Conservation (phyloP, 1,140 invertebrate genomes). For the Dendroctonus ponderosae region DNA sequence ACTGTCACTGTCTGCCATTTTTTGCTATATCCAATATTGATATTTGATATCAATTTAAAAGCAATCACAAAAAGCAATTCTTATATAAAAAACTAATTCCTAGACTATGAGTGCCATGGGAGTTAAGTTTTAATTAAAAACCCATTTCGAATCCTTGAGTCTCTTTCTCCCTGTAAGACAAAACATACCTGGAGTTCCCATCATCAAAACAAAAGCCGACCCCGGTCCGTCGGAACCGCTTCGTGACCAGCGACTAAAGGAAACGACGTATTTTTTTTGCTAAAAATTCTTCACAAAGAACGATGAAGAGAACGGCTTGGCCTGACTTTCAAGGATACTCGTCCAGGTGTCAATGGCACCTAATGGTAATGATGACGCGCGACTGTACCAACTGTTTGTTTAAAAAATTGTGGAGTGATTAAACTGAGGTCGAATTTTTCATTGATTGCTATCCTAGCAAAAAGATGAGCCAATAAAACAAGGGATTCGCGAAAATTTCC, state of each 20-base stretch:
- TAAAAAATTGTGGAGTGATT: conserved; percentile 17
- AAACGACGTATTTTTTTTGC: conserved; percentile 21
- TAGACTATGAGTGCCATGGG: too few species aligned
- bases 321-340: conserved; percentile 32
- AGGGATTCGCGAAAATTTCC: too few species aligned
- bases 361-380: conserved; percentile 32
- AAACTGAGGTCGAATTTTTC: conserved; percentile 7
- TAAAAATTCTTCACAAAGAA: conserved; percentile 33
- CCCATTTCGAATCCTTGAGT: too few species aligned
- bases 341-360: conserved; percentile 33
- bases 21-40: too few species aligned
- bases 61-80: too few species aligned
- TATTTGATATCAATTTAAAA: too few species aligned
- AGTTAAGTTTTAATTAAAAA: too few species aligned
- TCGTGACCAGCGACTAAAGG: conserved; percentile 23
- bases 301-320: conserved; percentile 26
- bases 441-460: too few species aligned
- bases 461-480: too few species aligned
- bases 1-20: too few species aligned
- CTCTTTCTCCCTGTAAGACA: not conserved
- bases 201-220: conserved; percentile 10
- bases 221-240: conserved; percentile 11
- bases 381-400: conserved; percentile 21
- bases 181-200: conserved; percentile 6
- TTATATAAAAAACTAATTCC: too few species aligned